Conservation (phyloP, 2,797 vertebrate species). For the Echiichthys vipera region DNA sequence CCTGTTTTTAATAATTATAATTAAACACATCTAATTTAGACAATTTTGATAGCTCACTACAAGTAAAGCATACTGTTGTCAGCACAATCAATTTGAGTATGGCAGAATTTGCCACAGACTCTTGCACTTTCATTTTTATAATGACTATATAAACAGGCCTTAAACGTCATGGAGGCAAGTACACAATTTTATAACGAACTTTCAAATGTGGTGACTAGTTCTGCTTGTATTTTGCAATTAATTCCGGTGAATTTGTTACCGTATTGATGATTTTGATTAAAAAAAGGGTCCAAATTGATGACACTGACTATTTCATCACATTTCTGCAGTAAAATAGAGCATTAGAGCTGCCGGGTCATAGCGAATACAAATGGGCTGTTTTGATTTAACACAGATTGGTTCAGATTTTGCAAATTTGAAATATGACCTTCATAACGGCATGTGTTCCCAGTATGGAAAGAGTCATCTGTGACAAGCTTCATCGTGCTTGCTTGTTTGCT, state of each 20-base stretch:
- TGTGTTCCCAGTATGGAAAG: not conserved
- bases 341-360: not conserved
- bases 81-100: not conserved
- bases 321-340: not conserved
- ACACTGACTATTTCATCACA: not conserved
- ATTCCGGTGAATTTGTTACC: not conserved
- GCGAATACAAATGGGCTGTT: not conserved
- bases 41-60: not conserved
- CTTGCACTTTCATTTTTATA: not conserved
- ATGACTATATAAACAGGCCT: not conserved
- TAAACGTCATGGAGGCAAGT: not conserved
- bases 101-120: not conserved
- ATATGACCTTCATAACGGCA: not conserved
- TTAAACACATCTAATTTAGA: not conserved
- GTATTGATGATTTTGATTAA: not conserved
- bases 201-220: not conserved
- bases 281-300: not conserved
- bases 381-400: not conserved
- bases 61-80: not conserved
- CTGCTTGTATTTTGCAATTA: not conserved
- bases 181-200: not conserved
- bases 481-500: conserved; percentile 1
- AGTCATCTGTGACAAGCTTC: not conserved
- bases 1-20: no score
- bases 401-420: no score